Conservation (phyloP, 1,140 invertebrate genomes). For the Halesus radiatus region DNA sequence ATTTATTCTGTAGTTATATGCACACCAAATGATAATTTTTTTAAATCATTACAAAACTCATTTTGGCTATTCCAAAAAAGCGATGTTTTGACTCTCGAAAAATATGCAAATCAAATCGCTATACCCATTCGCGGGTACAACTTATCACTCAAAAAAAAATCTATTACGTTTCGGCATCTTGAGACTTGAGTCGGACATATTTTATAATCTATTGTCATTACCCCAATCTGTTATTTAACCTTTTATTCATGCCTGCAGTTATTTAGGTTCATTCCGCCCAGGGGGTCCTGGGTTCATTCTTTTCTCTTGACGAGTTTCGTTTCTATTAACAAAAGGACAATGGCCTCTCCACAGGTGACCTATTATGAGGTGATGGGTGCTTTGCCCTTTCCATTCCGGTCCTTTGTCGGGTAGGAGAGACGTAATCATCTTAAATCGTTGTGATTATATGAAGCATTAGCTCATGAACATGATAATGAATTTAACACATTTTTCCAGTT, state of each 20-base stretch:
- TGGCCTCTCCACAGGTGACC: conserved; percentile 27
- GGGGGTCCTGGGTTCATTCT: background rate
- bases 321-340: conserved; percentile 23
- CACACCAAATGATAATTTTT: no score
- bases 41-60: no score
- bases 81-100: no score
- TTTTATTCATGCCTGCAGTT: background rate
- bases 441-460: background rate
- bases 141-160: no score
- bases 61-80: no score
- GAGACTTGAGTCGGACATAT: background rate
- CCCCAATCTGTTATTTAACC: conserved; percentile 5
- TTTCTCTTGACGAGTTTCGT: conserved; percentile 13
- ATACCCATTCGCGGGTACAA: no score
- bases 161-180: no score
- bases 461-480: background rate
- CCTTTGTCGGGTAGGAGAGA: conserved; percentile 10
- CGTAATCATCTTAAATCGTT: conserved; percentile 1
- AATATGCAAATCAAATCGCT: no score
- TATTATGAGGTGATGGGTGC: conserved; percentile 10
- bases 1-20: no score
- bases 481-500: background rate
- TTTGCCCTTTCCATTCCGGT: conserved; percentile 22
- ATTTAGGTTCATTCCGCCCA: background rate
- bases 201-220: conserved; percentile 15